Conservation (phyloP, 1,140 invertebrate species). For the Euwallacea fornicatus region DNA sequence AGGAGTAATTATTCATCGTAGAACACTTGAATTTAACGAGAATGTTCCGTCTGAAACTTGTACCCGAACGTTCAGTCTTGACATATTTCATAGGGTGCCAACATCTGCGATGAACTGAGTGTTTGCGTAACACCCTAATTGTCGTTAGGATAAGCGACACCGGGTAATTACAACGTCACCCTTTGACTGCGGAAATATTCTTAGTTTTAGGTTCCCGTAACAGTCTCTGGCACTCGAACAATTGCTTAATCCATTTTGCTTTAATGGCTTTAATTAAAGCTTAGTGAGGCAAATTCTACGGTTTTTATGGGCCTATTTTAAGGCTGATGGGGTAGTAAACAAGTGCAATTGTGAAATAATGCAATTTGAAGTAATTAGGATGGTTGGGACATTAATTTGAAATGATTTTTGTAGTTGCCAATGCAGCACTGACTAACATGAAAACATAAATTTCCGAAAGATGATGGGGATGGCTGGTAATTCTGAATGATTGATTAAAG, state of each 20-base stretch:
- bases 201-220: slow-evolving; percentile 19
- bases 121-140: slow-evolving; percentile 38
- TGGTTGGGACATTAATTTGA: background rate
- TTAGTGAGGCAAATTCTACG: slow-evolving; percentile 8
- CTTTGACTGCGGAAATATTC: slow-evolving; percentile 33
- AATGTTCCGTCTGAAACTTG: slow-evolving; percentile 19
- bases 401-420: background rate
- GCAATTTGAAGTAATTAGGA: slow-evolving; percentile 5
- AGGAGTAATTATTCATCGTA: slow-evolving; percentile 28
- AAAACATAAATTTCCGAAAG: slow-evolving; percentile 12
- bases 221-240: slow-evolving; percentile 32
- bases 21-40: slow-evolving; percentile 27
- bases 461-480: slow-evolving; percentile 5
- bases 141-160: slow-evolving; percentile 34
- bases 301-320: slow-evolving; percentile 26
- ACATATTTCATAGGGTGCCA: slow-evolving; percentile 35
- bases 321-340: slow-evolving; percentile 17
- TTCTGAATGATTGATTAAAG: slow-evolving; percentile 36
- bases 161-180: slow-evolving; percentile 31
- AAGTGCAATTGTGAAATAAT: slow-evolving; percentile 3
- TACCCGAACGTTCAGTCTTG: slow-evolving; percentile 26
- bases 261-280: slow-evolving; percentile 30
- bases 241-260: slow-evolving; percentile 33
- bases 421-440: background rate
- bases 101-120: slow-evolving; percentile 35